Conservation (phyloP, 2,888 invertebrate species). For the Romanomermis culicivorax region DNA sequence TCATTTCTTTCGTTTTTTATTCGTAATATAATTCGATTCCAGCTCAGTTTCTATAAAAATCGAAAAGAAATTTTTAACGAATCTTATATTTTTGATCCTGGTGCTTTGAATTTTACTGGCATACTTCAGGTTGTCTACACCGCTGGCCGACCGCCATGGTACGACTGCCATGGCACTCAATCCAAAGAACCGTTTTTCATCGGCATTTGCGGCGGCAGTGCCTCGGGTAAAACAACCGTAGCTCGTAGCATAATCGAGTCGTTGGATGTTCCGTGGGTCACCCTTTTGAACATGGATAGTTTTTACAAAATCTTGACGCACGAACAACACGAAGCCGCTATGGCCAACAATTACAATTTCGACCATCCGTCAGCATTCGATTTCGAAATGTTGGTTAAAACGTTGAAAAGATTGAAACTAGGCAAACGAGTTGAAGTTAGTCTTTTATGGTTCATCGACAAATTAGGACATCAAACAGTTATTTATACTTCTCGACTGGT, state of each 20-base stretch:
- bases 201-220: constrained; percentile 94
- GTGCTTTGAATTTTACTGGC: not conserved
- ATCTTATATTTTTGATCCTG: too few species aligned
- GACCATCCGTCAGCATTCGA: constrained; percentile 99
- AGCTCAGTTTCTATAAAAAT: not conserved
- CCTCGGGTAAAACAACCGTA: constrained; percentile 94
- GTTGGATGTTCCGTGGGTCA: constrained; percentile 94
- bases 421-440: constrained; percentile 58
- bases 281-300: constrained; percentile 83
- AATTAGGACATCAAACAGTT: too few species aligned
- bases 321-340: constrained; percentile 67
- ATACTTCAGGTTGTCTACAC: constrained; percentile 52
- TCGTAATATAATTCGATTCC: too few species aligned
- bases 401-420: constrained; percentile 64
- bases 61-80: too few species aligned
- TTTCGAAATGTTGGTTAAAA: constrained; percentile 63
- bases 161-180: constrained; percentile 69
- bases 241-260: constrained; percentile 62
- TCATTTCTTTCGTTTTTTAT: not conserved
- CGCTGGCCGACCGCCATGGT: constrained; percentile 95
- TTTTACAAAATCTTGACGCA: constrained; percentile 81
- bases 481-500: too few species aligned
- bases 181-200: constrained; percentile 93
- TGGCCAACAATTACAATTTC: constrained; percentile 82
- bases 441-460: too few species aligned